phyloP scores from a whole-genome alignment of 37 sponge, comb jelly and placozoan species.

The Axinella damicornis region DNA sequence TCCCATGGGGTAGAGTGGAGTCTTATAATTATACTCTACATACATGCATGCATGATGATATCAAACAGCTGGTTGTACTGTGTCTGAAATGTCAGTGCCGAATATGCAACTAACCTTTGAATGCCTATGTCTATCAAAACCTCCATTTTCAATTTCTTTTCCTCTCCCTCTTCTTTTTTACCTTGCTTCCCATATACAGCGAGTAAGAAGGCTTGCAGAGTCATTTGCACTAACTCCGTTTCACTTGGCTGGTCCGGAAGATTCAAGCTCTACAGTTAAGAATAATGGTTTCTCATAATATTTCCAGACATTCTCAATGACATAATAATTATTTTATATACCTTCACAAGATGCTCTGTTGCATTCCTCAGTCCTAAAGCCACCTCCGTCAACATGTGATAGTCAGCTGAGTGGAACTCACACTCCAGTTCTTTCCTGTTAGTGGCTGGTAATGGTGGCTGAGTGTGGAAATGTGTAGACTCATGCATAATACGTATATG shows the following conservation, averaged over 20 bases:
- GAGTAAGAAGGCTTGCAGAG: background rate
- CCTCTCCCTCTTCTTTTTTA: background rate
- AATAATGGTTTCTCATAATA: background rate
- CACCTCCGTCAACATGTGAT: constrained; percentile 57
- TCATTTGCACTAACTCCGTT: constrained; percentile 7
- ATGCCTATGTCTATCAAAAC: background rate
- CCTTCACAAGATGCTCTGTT: constrained; percentile 60
- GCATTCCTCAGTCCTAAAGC: constrained; percentile 49
- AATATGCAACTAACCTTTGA: background rate
- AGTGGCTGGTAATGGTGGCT: constrained; percentile 13
- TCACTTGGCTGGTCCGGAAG: background rate
- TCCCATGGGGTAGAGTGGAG: too few species aligned
- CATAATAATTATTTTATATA: background rate
- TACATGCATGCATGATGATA: too few species aligned
- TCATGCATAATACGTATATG: too few species aligned
- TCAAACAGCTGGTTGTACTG: too few species aligned
- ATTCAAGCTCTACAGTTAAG: too few species aligned
- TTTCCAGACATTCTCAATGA: too few species aligned
- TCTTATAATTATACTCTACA: too few species aligned
- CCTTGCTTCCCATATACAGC: constrained; percentile 3
- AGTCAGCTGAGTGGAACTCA: constrained; percentile 62
- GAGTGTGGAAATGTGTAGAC: too few species aligned
- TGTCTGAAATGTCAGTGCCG: background rate
- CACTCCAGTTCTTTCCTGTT: constrained; percentile 47
- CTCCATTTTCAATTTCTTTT: too few species aligned